Conservation (phyloP, 2,113 vertebrate species). For the Cercopithecus mona region DNA sequence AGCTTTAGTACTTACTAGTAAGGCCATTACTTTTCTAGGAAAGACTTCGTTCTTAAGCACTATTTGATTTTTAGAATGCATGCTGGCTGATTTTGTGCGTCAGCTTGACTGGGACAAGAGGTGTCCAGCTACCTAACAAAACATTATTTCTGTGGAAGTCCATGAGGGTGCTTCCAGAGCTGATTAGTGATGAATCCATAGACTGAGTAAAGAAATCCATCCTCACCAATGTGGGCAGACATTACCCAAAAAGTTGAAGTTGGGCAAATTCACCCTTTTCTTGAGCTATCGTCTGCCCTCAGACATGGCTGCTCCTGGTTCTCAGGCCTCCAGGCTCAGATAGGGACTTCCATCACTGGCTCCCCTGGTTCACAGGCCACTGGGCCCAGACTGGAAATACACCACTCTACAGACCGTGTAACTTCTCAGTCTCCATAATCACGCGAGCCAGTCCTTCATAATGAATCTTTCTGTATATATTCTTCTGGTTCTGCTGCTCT, state of each 20-base stretch:
- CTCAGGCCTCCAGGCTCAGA: neutral
- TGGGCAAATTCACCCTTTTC: neutral
- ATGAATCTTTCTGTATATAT: neutral
- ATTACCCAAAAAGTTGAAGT: neutral
- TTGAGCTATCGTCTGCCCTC: neutral
- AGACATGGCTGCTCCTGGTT: neutral
- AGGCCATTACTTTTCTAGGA: neutral
- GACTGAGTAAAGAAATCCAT: neutral
- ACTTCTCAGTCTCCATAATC: neutral
- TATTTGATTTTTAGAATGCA: neutral
- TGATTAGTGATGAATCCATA: neutral
- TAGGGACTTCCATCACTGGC: neutral
- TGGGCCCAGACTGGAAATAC: too few species aligned
- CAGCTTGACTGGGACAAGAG: neutral
- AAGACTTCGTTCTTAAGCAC: too few species aligned
- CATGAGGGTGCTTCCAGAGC: neutral
- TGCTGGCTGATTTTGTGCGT: neutral
- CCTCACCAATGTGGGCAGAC: neutral
- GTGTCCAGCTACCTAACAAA: neutral
- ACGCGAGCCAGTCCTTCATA: neutral
- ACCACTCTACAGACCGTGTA: neutral
- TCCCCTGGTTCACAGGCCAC: neutral
- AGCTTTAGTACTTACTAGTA: neutral
- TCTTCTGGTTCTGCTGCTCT: neutral
- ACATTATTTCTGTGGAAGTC: neutral